phyloP scores from a whole-genome alignment of 2,888 invertebrate species.

The Phengaris alcon region DNA sequence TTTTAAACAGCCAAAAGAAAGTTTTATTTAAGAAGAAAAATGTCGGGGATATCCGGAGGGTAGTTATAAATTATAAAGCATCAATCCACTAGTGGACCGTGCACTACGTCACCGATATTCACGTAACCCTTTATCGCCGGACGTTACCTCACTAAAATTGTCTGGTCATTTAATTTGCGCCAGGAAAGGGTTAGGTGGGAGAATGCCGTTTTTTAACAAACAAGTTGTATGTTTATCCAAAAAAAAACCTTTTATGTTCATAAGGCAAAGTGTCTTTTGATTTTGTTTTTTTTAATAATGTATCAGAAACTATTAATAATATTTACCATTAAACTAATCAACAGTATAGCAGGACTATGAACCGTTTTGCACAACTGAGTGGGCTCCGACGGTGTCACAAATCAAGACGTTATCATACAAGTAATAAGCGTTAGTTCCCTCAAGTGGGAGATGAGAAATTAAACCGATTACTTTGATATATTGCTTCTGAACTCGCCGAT shows the following conservation, averaged over 20 bases:
- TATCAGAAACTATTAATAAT: background rate
- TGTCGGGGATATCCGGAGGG: background rate
- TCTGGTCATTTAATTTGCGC: background rate
- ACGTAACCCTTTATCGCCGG: conserved; percentile 11
- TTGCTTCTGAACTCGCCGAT: conserved; percentile 74
- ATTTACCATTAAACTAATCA: background rate
- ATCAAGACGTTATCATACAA: conserved; percentile 60
- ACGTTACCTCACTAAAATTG: background rate
- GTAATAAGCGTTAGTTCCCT: conserved; percentile 66
- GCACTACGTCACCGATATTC: background rate
- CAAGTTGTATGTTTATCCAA: background rate
- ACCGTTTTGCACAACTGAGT: conserved; percentile 22
- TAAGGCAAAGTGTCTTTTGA: no score
- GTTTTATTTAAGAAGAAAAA: background rate
- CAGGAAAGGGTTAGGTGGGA: background rate
- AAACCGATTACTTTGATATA: conserved; percentile 78
- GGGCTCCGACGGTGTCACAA: conserved; percentile 44
- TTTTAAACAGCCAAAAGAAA: background rate
- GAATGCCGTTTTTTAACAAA: background rate
- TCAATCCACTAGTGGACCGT: conserved; percentile 3
- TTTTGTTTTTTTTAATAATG: no score
- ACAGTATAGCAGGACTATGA: background rate
- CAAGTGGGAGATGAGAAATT: conserved; percentile 76
- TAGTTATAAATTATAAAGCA: conserved; percentile 13
- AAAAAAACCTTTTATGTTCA: no score